phyloP scores from a whole-genome alignment of 2,888 invertebrate species.

The Lymantria dispar region DNA sequence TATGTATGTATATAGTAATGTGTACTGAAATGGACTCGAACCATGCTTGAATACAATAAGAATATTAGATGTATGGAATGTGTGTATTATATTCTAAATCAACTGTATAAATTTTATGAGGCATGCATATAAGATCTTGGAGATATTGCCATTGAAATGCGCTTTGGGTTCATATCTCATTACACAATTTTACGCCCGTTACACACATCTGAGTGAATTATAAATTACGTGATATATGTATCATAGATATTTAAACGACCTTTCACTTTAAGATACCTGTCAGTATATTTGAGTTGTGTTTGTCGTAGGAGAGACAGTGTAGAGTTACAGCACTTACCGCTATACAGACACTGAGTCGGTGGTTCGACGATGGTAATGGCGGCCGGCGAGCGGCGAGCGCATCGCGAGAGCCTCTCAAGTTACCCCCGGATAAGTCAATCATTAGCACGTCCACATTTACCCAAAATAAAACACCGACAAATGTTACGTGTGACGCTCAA shows the following conservation, averaged over 20 bases:
- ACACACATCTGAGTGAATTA: constrained; percentile 24
- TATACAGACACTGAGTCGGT: constrained; percentile 11
- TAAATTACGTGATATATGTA: constrained; percentile 42
- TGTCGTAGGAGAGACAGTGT: constrained; percentile 53
- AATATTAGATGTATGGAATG: background rate
- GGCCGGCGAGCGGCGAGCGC: constrained; percentile 40
- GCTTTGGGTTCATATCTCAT: constrained; percentile 22
- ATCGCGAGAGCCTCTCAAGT: constrained; percentile 74
- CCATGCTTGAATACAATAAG: background rate
- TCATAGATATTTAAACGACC: constrained; percentile 32
- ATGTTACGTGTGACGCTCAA: constrained; percentile 76
- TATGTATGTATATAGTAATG: background rate
- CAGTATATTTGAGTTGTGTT: constrained; percentile 52
- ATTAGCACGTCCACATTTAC: constrained; percentile 77
- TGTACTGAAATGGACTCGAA: constrained; percentile 10
- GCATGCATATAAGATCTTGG: constrained; percentile 11
- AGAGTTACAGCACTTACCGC: constrained; percentile 48
- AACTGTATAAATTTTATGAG: constrained; percentile 24
- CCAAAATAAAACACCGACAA: constrained; percentile 77
- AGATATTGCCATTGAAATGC: constrained; percentile 20
- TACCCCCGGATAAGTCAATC: constrained; percentile 83
- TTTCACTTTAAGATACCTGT: constrained; percentile 63
- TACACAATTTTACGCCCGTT: constrained; percentile 28
- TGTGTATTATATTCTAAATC: constrained; percentile 4
- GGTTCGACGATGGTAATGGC: constrained; percentile 21